phyloP scores from a whole-genome alignment of 2,888 invertebrate genomes.

The Amblyjoppa proteus region DNA sequence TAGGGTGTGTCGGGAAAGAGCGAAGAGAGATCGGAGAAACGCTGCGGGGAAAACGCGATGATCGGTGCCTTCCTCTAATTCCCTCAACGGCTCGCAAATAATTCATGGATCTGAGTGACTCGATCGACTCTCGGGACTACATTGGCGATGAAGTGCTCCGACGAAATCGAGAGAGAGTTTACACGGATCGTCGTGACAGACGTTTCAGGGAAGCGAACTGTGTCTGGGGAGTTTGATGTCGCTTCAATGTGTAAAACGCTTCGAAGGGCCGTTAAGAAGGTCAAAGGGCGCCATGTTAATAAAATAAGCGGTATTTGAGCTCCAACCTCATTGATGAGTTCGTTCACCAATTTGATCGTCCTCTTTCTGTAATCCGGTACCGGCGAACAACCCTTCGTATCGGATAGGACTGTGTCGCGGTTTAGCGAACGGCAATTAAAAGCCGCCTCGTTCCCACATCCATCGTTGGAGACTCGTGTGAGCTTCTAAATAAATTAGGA shows the following conservation, averaged over 20 bases:
- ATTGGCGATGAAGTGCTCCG: conserved; percentile 19
- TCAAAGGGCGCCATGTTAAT: neutral
- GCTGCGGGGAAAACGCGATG: conserved; percentile 60
- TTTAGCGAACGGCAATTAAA: conserved; percentile 81
- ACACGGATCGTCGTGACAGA: conserved; percentile 55
- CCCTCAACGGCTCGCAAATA: conserved; percentile 63
- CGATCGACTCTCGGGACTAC: conserved; percentile 60
- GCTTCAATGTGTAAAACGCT: neutral
- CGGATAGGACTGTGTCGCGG: conserved; percentile 79
- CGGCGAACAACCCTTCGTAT: conserved; percentile 63
- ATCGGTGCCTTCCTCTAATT: conserved; percentile 63
- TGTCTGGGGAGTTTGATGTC: conserved; percentile 8
- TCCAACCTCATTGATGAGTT: neutral
- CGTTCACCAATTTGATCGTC: neutral
- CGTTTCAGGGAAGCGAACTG: conserved; percentile 39
- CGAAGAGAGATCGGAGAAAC: conserved; percentile 39
- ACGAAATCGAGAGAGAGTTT: conserved; percentile 53
- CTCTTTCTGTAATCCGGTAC: neutral
- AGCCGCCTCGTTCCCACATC: conserved; percentile 74
- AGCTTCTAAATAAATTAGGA: conserved; percentile 73
- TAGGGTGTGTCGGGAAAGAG: conserved; percentile 58
- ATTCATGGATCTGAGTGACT: conserved; percentile 63
- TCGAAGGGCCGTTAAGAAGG: neutral
- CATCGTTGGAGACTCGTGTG: conserved; percentile 7
- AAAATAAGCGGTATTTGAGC: neutral